Base-by-base conservation (phyloP, 1,140 invertebrate genomes). In the Aporrectodea caliginosa region DNA sequence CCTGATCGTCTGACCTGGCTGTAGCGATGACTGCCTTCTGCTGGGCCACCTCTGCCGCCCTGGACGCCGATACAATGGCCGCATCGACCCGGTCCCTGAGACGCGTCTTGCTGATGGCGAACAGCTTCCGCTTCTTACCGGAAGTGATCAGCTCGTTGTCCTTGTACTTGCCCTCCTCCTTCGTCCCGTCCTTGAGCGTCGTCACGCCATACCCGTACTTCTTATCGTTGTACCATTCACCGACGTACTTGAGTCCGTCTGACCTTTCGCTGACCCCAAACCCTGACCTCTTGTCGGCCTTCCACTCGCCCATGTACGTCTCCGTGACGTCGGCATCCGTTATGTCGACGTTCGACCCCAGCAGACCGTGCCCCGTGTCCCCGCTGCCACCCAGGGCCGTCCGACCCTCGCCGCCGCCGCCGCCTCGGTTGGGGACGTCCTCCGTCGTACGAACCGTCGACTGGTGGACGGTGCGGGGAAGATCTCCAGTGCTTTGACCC, bases 191-290 rank as follows among this genome's bases (percentile, higher is more conserved):
- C 81, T 94, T 93, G 85, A 99, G 96, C 1, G 94, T 98, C 0
- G 98, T 99, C 2, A 98, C 95, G n/a, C 98, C 98, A 88, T 99
- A 99, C 30, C 98, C 98, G 87, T 99, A 98, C 88, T 99, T 99
- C 84, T 96, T 96, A 89, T 99, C 99, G 86, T 95, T 96, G 88
- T 96, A 96, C 98, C 98, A 99, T 87, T 99, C 98, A n/a, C 98
- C 97, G 86, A 98, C 96, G 89, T 98, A 98, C 83, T 91, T 93
- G 30, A 99, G 91, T 16, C 98, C 98, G 88, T 99, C 98, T 71
- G 95, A 97, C 68, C 98, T 91, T 88, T 99, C 97, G 85, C 95
- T 97, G 80, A 98, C 87, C 79, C 98, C 98, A 88, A 97, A 99
- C 30, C 98, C 98, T 27, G 32, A 76, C 35, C 98, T 91, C 88